Evolutionary conservation across 2,888 invertebrate species (phyloP).

Genomic region (Cyclophora albipunctata): DNA sequence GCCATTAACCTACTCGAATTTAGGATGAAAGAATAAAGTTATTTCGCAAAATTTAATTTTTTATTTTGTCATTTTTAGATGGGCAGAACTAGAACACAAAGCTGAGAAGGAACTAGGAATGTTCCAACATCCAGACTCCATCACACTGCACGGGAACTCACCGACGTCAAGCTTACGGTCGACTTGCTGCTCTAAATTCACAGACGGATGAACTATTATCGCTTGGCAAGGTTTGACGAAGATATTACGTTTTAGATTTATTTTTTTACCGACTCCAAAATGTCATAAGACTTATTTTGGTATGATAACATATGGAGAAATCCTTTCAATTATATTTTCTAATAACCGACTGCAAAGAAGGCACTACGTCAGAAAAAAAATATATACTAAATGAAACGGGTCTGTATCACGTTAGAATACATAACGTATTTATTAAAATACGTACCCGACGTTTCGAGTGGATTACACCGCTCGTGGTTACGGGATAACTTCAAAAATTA

Average conservation of each 20-base stretch:
- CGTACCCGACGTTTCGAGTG: no score
- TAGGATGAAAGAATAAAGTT: no score
- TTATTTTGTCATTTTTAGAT: slow-evolving; percentile 37
- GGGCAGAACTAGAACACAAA: slow-evolving; percentile 74
- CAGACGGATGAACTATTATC: slow-evolving; percentile 22
- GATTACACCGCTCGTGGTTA: no score
- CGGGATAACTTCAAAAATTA: no score
- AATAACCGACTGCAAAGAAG: neutral
- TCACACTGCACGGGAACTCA: slow-evolving; percentile 57
- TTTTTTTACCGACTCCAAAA: no score
- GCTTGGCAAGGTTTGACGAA: slow-evolving; percentile 3
- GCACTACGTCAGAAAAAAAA: no score
- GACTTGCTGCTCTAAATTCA: slow-evolving; percentile 60
- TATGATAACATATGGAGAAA: neutral
- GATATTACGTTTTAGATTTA: no score
- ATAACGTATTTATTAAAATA: no score
- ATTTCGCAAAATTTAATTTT: no score
- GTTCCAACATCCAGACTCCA: slow-evolving; percentile 59
- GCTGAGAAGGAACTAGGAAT: slow-evolving; percentile 75
- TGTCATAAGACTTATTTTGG: neutral
- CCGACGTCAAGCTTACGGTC: slow-evolving; percentile 53
- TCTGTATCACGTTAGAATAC: no score
- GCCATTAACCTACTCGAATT: no score
- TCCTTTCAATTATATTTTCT: neutral
- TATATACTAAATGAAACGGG: no score